Base-by-base conservation (phyloP, 92 coral and sea anemone species). In the Phymanthus crucifer region DNA sequence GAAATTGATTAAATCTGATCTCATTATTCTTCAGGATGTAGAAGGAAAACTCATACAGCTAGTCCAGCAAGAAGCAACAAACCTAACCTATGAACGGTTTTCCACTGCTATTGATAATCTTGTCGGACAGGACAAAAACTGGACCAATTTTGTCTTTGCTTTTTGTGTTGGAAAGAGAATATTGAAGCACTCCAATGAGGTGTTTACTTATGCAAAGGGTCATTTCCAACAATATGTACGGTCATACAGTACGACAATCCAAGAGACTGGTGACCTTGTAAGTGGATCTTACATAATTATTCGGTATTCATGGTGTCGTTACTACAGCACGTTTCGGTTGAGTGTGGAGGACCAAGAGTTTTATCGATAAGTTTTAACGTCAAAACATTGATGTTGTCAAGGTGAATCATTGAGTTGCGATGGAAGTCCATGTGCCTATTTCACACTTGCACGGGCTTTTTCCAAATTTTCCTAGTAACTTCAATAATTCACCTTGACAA, bases 261-360 rank as follows among this genome's bases (percentile, higher is more conserved):
- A 78, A 40, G 72, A 92, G 40, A 80, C 93, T 81, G 98, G 98
- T 16, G 93, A 97, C 74, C 81, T 92, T 91, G 98, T 95, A 82
- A 86, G 94, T 87, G 40, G 10, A 27, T 61, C 33, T 61, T 24
- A 27, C 34, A 61, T 8, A 27, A 11, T 24, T 11, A 26, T 23
- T 7, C 13, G 1, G 48, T 14, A 43, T 8, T 43, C 48, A 5
- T 43, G 2, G 14, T 0, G 48, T 43, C 13, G 48, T 43, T 17
- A 61, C 8, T 5, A 43, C 50, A 8, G 50, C 50, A 43, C 11
- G 50, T n/a, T n/a, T n/a, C n/a, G n/a, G n/a, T n/a, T n/a, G n/a
- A n/a, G n/a, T n/a, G n/a, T n/a, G n/a, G n/a, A n/a, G n/a, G n/a
- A n/a, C n/a, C n/a, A n/a, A n/a, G n/a, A n/a, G n/a, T n/a, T n/a